Evolutionary conservation across 2,113 vertebrate species (phyloP).

Genomic region (Theristicus caerulescens): DNA sequence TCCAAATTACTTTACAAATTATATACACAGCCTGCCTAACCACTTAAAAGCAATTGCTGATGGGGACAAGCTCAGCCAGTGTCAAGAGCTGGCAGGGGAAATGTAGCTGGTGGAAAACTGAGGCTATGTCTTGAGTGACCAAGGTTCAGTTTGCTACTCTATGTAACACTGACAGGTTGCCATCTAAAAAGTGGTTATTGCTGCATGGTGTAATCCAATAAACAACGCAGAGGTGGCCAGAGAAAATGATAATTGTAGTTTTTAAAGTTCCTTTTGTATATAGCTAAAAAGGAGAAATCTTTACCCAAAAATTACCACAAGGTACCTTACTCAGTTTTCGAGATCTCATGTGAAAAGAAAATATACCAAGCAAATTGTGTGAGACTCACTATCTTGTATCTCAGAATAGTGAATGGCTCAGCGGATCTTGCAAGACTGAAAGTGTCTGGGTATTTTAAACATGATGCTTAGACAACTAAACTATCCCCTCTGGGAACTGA

Average conservation of each 20-base stretch:
- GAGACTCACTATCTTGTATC: neutral
- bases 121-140: neutral
- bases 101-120: neutral
- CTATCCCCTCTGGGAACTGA: neutral
- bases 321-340: neutral
- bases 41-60: constrained; percentile 2
- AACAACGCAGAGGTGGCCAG: neutral
- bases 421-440: neutral
- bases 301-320: neutral
- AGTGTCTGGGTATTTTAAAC: neutral
- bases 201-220: neutral
- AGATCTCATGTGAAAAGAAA: neutral
- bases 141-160: neutral
- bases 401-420: neutral
- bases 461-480: neutral
- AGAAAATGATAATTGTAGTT: neutral
- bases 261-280: neutral
- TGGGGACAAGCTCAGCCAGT: neutral
- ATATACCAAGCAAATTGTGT: neutral
- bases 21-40: neutral
- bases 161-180: neutral
- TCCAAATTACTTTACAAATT: constrained; percentile 20
- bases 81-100: neutral
- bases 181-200: neutral
- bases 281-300: neutral